Percentiles rank a stretch among this genome's conserved stretches.
Conservation (phyloP, 1,140 invertebrate species). For the Orchestia grillus region DNA sequence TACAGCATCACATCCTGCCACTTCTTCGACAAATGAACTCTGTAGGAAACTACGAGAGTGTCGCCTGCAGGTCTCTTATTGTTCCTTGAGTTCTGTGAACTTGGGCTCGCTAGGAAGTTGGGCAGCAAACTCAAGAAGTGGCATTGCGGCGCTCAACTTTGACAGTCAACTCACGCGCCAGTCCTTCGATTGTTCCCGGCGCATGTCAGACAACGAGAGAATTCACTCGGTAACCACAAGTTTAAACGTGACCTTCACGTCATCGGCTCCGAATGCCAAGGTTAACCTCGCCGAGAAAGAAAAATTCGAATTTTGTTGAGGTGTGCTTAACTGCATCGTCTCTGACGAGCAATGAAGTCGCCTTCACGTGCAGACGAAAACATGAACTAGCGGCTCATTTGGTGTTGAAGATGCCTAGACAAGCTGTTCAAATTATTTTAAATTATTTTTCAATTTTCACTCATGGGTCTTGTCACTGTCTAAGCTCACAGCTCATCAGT, state of each 20-base stretch:
- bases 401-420: not conserved
- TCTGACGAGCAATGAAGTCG: not conserved
- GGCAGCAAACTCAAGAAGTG: conserved; percentile 33
- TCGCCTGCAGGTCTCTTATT: conserved; percentile 26
- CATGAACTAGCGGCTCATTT: not conserved
- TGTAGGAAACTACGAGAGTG: not conserved
- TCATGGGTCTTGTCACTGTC: not conserved
- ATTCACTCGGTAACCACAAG: not conserved
- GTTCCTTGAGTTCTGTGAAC: conserved; percentile 25
- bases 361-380: not conserved
- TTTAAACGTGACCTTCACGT: not conserved
- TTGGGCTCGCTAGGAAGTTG: conserved; percentile 9
- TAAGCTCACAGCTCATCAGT: not conserved
- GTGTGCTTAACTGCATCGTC: not conserved
- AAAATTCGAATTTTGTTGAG: not conserved
- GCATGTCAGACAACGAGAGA: not conserved
- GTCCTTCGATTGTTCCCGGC: not conserved
- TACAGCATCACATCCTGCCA: not conserved
- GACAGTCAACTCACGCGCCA: conserved; percentile 2
- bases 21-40: not conserved
- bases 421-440: not conserved
- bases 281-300: not conserved
- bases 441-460: not conserved
- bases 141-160: conserved; percentile 34
- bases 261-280: not conserved